phyloP scores from a whole-genome alignment of 2,888 invertebrate genomes.

The Leptarthrus brevirostris region DNA sequence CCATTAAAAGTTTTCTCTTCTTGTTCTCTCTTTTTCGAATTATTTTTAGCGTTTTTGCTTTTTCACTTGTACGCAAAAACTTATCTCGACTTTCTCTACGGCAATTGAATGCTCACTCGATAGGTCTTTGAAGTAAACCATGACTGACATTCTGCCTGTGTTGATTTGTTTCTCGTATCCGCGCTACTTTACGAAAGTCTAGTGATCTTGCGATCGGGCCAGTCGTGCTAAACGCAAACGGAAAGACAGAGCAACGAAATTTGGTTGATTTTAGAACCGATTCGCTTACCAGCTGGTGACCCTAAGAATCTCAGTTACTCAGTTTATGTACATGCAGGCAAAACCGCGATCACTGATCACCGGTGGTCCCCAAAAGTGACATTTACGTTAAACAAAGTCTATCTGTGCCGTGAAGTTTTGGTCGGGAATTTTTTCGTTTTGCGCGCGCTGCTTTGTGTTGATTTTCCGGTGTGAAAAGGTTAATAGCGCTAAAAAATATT shows the following conservation, averaged over 20 bases:
- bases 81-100: slow-evolving; percentile 10
- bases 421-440: neutral
- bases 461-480: neutral
- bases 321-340: no score
- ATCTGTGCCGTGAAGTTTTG: no score
- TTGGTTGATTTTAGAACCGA: neutral
- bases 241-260: neutral
- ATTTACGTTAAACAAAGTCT: no score
- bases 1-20: neutral
- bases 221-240: neutral
- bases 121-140: slow-evolving; percentile 4
- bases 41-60: neutral
- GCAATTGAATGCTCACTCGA: neutral
- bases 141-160: neutral
- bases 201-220: neutral
- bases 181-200: neutral
- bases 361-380: no score
- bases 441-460: neutral
- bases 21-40: neutral
- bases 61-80: neutral
- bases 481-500: slow-evolving; percentile 5
- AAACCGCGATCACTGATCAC: no score
- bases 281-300: neutral
- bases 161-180: slow-evolving; percentile 1
- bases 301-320: no score